Evolutionary conservation across 1,140 invertebrate species (phyloP).

Genomic region (Temnothorax nylanderi): DNA sequence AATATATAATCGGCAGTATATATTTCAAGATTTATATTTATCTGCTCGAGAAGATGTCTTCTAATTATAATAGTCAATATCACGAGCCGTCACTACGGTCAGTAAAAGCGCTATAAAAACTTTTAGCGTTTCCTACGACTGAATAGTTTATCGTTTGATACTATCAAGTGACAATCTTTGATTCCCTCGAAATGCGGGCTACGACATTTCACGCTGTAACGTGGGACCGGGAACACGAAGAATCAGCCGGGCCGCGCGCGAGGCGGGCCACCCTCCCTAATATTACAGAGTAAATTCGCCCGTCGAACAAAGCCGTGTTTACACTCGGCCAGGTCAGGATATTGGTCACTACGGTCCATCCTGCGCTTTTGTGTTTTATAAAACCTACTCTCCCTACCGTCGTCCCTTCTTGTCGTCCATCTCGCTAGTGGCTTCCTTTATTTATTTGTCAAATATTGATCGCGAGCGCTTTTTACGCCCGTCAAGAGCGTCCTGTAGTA

Average conservation of each 20-base stretch:
- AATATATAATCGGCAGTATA: neutral
- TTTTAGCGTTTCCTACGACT: neutral
- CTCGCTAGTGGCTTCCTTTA: conserved; percentile 68
- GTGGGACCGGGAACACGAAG: conserved; percentile 63
- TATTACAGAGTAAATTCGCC: conserved; percentile 72
- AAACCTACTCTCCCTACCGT: conserved; percentile 67
- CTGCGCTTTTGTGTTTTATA: conserved; percentile 75
- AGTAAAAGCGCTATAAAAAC: neutral
- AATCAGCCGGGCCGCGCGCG: conserved; percentile 58
- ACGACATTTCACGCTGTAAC: conserved; percentile 58
- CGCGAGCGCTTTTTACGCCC: conserved; percentile 52
- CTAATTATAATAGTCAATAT: neutral
- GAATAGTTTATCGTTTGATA: conserved; percentile 16
- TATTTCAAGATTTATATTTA: neutral
- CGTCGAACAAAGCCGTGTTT: conserved; percentile 78
- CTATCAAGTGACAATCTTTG: conserved; percentile 15
- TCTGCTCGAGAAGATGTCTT: neutral
- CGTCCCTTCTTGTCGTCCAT: conserved; percentile 42
- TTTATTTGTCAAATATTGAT: conserved; percentile 80
- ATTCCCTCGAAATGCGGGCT: conserved; percentile 36
- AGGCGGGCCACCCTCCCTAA: conserved; percentile 73
- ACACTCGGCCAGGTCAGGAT: conserved; percentile 77
- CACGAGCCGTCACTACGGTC: neutral
- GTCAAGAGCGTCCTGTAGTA: conserved; percentile 16
- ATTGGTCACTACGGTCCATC: conserved; percentile 77